phyloP scores from a whole-genome alignment of 2,113 vertebrate genomes.

The Oreochromis aureus region DNA sequence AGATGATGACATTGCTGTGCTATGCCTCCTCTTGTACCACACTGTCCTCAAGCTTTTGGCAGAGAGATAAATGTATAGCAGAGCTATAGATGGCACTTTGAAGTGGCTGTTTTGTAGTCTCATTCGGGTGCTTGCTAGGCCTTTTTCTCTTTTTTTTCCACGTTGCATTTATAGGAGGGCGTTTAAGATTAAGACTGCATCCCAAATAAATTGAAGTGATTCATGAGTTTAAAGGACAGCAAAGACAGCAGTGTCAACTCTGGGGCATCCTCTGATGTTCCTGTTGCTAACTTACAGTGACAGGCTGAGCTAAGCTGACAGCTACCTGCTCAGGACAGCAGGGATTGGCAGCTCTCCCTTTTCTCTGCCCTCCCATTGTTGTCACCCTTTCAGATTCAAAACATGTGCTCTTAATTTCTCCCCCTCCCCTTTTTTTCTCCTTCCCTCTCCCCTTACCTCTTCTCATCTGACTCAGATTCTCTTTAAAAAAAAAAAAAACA shows the following conservation, averaged over 20 bases:
- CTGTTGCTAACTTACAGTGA: neutral
- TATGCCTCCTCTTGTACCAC: conserved; percentile 29
- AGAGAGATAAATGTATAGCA: neutral
- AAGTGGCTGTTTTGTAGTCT: neutral
- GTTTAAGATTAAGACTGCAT: neutral
- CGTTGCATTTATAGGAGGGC: neutral
- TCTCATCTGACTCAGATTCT: conserved; percentile 59
- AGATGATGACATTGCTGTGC: conserved; percentile 73
- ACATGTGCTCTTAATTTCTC: conserved; percentile 79
- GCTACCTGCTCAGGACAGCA: neutral
- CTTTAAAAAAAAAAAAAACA: conserved; percentile 35
- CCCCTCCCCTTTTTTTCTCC: neutral
- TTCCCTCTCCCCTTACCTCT: conserved; percentile 30
- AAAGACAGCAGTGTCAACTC: neutral
- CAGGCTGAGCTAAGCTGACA: neutral
- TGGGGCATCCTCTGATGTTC: neutral
- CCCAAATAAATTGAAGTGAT: neutral
- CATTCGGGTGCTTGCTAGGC: neutral
- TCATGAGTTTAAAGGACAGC: neutral
- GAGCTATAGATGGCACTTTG: neutral
- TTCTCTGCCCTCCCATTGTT: neutral
- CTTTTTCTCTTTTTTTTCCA: neutral
- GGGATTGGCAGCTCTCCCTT: neutral
- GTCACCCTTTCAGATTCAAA: conserved; percentile 36
- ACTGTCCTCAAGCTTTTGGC: conserved; percentile 19